Base-by-base conservation (phyloP, 2,113 vertebrate species). In the Mastomys natalensis region DNA sequence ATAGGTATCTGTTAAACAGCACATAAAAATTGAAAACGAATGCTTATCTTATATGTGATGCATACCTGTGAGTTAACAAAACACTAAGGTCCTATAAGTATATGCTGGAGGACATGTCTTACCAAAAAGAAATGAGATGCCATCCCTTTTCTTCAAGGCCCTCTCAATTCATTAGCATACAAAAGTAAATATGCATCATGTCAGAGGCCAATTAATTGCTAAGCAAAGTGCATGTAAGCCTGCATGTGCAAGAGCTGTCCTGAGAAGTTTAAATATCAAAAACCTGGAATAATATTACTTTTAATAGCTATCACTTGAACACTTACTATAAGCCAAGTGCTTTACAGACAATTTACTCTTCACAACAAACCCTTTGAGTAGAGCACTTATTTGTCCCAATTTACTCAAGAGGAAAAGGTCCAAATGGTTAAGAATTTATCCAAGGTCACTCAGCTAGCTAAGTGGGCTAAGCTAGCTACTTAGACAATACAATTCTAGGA, bases 371-470 rank as follows among this genome's bases (percentile, higher is more conserved):
- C 94, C 86, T 97, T 91, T 95, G 89, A 93, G 87, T 64, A 89
- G 40, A 76, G 85, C 93, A 88, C 26, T 78, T 97, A 90, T 91
- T 95, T 87, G 73, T 92, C 81, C 96, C 88, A 95, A 89, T 97
- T 97, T 96, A 97, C 88, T 97, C 96, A 95, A 97, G 85, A 90
- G 90, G 92, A 95, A 96, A 90, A 90, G 66, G 95, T 92, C 95
- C 66, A 97, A 96, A 90, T 94, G 90, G 95, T 96, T 94, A 96
- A 97, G 92, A 97, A 97, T 72, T 94, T 97, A 97, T 55, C 96
- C 96, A 96, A 97, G 97, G 97, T 98, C 97, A 98, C 96, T 94
- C 72, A 72, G 90, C 95, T 97, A 95, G 90, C 95, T 94, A 97
- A 97, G 95, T 95, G 90, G 43, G 95, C 95, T 97, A 95, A 96